Conservation (phyloP, 2,113 vertebrate species). For the Hippocampus comes region DNA sequence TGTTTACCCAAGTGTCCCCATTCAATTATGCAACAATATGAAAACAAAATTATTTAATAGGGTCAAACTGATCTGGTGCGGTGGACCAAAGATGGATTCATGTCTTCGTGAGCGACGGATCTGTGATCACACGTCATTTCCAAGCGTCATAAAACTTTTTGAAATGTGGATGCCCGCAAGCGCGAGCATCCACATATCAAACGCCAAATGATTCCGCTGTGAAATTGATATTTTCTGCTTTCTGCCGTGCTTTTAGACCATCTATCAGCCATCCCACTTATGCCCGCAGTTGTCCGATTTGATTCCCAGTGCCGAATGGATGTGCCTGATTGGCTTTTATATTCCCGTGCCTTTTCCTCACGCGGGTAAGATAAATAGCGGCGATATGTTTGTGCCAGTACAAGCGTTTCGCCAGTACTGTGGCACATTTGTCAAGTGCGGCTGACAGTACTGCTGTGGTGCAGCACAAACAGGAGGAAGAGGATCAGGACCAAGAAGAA, state of each 20-base stretch:
- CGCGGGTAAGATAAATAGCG: conserved; percentile 65
- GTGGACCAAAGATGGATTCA: background rate
- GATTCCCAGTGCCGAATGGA: conserved; percentile 57
- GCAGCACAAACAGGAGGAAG: conserved; percentile 11
- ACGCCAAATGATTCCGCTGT: conserved; percentile 56
- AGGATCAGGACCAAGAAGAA: background rate
- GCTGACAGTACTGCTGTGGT: conserved; percentile 46
- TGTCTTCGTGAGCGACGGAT: conserved; percentile 24
- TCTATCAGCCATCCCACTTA: conserved; percentile 47
- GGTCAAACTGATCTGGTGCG: background rate
- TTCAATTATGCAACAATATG: background rate
- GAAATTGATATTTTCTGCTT: conserved; percentile 50
- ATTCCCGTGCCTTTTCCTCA: conserved; percentile 55
- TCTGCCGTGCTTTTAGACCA: conserved; percentile 30
- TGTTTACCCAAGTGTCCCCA: background rate
- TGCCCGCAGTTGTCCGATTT: conserved; percentile 54
- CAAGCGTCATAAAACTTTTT: conserved; percentile 34
- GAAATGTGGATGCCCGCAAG: conserved; percentile 43
- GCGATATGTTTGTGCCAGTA: conserved; percentile 70
- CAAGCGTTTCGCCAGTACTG: conserved; percentile 54
- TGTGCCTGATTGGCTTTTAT: conserved; percentile 59
- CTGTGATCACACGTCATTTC: conserved; percentile 38
- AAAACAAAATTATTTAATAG: background rate
- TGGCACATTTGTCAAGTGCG: conserved; percentile 59
- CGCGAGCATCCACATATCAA: conserved; percentile 52